phyloP scores from a whole-genome alignment of 2,797 vertebrate species.

The Scyliorhinus canicula region DNA sequence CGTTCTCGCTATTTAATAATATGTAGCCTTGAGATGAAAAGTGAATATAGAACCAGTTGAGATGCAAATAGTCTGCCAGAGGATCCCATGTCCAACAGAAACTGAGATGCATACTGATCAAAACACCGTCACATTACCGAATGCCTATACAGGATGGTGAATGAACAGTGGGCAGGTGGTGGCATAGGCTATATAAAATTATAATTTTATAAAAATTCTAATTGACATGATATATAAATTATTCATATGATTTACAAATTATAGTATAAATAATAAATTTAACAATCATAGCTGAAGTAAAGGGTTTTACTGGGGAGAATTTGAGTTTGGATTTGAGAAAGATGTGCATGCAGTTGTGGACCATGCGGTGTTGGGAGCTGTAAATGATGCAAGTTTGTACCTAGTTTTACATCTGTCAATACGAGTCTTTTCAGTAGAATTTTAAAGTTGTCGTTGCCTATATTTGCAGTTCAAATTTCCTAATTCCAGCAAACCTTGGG shows the following conservation, averaged over 20 bases:
- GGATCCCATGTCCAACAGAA: background rate
- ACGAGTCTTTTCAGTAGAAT: background rate
- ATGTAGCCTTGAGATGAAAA: background rate
- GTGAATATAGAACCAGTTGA: background rate
- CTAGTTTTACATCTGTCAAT: background rate
- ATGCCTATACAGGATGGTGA: background rate
- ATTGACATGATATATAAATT: no score
- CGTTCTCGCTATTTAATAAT: background rate
- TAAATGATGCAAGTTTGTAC: background rate
- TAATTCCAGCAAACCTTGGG: background rate
- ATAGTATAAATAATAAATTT: no score
- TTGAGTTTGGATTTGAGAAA: background rate
- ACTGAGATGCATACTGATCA: background rate
- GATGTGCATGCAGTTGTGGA: background rate
- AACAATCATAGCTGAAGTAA: no score
- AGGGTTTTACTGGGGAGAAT: no score
- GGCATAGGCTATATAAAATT: no score
- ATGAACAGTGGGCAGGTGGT: background rate
- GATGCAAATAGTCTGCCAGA: background rate
- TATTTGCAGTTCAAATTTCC: background rate
- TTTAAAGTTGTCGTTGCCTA: background rate
- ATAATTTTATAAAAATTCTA: no score
- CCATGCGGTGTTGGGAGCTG: background rate
- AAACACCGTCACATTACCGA: background rate
- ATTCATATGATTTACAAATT: no score